Base-by-base conservation (phyloP, 2,888 invertebrate species). In the Mimumesa dahlbomi region DNA sequence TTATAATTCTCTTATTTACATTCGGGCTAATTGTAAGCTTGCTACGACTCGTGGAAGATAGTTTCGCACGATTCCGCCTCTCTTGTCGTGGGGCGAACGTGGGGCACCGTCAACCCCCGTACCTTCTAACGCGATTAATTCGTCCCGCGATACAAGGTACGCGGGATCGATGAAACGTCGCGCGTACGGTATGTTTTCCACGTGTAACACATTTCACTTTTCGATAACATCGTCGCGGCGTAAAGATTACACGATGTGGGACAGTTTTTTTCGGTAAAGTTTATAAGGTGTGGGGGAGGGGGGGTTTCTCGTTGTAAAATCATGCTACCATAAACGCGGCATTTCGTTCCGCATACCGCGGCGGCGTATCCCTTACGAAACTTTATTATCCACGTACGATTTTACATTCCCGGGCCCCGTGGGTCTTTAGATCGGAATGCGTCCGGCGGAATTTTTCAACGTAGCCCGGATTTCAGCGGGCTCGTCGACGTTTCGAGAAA, bases 1-100 rank as follows among this genome's bases (percentile, higher is more conserved):
- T 79, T 65, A 68, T 64, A 49, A 52, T 72, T 64, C 49, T 64
- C 80, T 70, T 72, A 77, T 77, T 80, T 68, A 62, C 74, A 80
- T 68, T 58, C 65, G 65, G 36, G 62, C 43, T 80, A 79, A 76
- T 79, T 79, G 64, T 53, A 73, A 54, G 58, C 54, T 63, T 54
- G 29, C 50, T 40, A 25, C 50, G 16, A 9, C 42, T n/a, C n/a
- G 34, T 13, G 43, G 43, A 40, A 56, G 34, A 43, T n/a, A 56
- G 38, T 62, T 42, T 40, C 52, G 54, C 25, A 50, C 46, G 49
- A 78, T 53, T 63, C 77, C 70, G 67, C 65, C 45, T 57, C 36
- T 52, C 34, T n/a, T n/a, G 56, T 43, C 40, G 38, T 45, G 74
- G 50, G n/a, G 11, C 19, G 45, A n/a, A n/a, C n/a, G n/a, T n/a